Evolutionary conservation across 2,888 invertebrate species (phyloP), one percentile per base, ranked within the genome.

Genomic region (Julus scandinavius): DNA sequence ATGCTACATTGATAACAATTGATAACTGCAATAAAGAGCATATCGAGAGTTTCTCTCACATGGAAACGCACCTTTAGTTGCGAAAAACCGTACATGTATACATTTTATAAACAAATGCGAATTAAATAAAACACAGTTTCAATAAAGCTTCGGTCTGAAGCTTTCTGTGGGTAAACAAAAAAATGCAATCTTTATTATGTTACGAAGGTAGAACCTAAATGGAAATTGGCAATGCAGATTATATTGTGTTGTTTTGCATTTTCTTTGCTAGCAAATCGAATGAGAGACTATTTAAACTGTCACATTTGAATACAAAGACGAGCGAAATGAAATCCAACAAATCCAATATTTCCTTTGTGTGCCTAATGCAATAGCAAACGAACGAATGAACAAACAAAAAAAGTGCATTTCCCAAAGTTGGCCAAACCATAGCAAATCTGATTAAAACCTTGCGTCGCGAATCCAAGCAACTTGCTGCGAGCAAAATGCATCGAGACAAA

Each of bases 81-180:
- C 20, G 0, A 80, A 80, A 80, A 15, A 17, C 50, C 58, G 41
- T n/a, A 87, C 54, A 40, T 38, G 29, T 29, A 58, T 17, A 87
- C 45, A 87, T 87, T 58, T 87, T 84, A 58, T 86, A 54, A 50
- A 9, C 58, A 20, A 49, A 58, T 58, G n/a, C 45, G 63, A 41
- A 72, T 72, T 72, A 72, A 72, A 72, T 72, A 72, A 29, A 72
- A 11, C 20, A 20, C 2, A 29, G 72, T 7, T 7, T 11, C 29
- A 72, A 29, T 29, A 29, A 72, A 29, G 29, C 72, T 72, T 29
- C 29, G 29, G 9, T 11, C 29, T 9, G 11, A 29, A 72, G 72
- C 72, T 72, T n/a, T 72, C 72, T 29, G 9, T n/a, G 9, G 38
- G 11, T 9, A 72, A 29, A 20, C 7, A 72, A 72, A 20, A 29